Conservation (phyloP, 2,888 invertebrate species). For the Heliconius ismenius region DNA sequence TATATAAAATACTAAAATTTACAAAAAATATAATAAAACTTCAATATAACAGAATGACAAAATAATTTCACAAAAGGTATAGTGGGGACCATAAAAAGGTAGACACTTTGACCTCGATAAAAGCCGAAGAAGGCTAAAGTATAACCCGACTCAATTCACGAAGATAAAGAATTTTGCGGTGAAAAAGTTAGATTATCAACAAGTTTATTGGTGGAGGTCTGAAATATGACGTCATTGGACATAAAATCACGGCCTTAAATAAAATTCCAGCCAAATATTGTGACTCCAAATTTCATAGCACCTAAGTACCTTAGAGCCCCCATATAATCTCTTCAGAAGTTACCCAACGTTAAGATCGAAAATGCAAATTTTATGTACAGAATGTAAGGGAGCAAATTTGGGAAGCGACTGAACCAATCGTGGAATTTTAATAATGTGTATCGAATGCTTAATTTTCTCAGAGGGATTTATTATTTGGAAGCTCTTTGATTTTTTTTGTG, state of each 20-base stretch:
- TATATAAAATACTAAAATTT: not conserved
- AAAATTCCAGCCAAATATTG: constrained; percentile 48
- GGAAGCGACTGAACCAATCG: constrained; percentile 47
- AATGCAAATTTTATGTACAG: constrained; percentile 79
- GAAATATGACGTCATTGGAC: constrained; percentile 33
- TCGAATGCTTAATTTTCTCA: constrained; percentile 66
- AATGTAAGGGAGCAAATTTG: constrained; percentile 64
- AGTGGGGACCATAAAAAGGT: constrained; percentile 28
- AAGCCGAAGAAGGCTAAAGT: constrained; percentile 18
- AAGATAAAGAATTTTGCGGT: constrained; percentile 28
- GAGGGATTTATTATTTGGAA: not conserved
- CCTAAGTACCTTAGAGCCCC: constrained; percentile 52
- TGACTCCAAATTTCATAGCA: constrained; percentile 54
- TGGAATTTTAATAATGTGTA: constrained; percentile 71
- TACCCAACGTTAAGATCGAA: constrained; percentile 66
- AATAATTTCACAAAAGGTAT: constrained; percentile 23
- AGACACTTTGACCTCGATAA: constrained; percentile 29
- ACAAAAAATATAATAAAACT: constrained; percentile 11
- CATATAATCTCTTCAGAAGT: constrained; percentile 64
- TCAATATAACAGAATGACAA: constrained; percentile 13
- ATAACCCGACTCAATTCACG: constrained; percentile 26
- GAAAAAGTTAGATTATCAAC: constrained; percentile 41
- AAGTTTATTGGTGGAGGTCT: constrained; percentile 35
- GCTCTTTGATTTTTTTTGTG: not conserved
- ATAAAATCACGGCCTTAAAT: constrained; percentile 35